A percentile compares a stretch with the other conserved stretches of the same genome.
Conservation (phyloP, 2,888 invertebrate genomes). For the Carpatolechia fugitivella region DNA sequence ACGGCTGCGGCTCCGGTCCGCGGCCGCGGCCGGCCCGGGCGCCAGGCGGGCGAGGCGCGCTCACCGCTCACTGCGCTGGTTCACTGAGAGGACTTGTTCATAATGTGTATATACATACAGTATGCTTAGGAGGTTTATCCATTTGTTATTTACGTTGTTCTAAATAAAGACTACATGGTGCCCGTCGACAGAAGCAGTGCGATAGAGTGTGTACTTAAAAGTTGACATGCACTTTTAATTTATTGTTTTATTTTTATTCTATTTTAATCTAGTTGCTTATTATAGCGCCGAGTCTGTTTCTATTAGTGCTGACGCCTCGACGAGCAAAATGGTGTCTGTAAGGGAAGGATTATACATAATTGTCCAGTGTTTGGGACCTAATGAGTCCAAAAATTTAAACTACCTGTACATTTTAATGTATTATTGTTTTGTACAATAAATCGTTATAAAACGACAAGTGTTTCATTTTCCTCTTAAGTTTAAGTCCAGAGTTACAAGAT, state of each 20-base stretch:
- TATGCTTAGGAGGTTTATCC: constrained; percentile 78
- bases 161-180: constrained; percentile 78
- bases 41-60: constrained; percentile 31
- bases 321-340: constrained; percentile 79
- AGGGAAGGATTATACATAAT: constrained; percentile 73
- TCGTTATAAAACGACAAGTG: constrained; percentile 75
- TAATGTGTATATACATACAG: constrained; percentile 78
- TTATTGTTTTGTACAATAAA: constrained; percentile 81
- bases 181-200: constrained; percentile 77
- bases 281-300: constrained; percentile 75
- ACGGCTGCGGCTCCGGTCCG: constrained; percentile 43
- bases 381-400: constrained; percentile 76
- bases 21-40: constrained; percentile 45
- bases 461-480: constrained; percentile 44
- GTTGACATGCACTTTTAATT: constrained; percentile 76
- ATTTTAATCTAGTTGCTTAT: constrained; percentile 74
- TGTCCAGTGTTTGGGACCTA: constrained; percentile 77
- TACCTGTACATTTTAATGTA: constrained; percentile 81
- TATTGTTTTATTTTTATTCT: constrained; percentile 77
- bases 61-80: constrained; percentile 52
- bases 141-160: constrained; percentile 77
- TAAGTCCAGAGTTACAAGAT: too few relatives aligned
- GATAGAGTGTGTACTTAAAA: constrained; percentile 76
- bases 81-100: constrained; percentile 74
- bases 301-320: constrained; percentile 78